Percentiles rank a stretch among this genome's conserved stretches.
phyloP scores from a whole-genome alignment of 2,888 invertebrate genomes.

The Capitulum mitella region DNA sequence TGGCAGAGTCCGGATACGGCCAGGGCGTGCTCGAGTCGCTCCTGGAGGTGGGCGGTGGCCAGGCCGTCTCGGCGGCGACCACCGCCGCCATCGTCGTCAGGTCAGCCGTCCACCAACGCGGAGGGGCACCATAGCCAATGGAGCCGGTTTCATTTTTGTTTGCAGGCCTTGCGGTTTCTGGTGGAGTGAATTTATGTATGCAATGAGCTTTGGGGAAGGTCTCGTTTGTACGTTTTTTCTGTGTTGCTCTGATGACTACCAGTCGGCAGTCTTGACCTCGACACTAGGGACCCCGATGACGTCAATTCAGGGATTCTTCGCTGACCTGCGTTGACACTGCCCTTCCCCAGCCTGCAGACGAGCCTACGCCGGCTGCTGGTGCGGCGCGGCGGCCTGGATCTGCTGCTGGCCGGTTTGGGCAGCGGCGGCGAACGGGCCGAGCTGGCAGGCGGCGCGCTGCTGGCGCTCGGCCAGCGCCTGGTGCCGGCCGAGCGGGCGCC shows the following conservation, averaged over 20 bases:
- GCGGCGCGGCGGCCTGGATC: not conserved
- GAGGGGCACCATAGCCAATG: too few relatives aligned
- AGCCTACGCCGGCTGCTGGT: not conserved
- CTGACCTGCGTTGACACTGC: too few relatives aligned
- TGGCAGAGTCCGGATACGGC: conserved; percentile 2
- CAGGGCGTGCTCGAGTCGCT: conserved; percentile 13
- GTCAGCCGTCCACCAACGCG: too few relatives aligned
- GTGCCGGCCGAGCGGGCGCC: not conserved
- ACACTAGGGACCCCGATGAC: too few relatives aligned
- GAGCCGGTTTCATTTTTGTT: too few relatives aligned
- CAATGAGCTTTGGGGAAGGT: too few relatives aligned
- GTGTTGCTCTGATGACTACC: too few relatives aligned
- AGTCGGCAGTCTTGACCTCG: too few relatives aligned
- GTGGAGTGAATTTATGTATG: too few relatives aligned
- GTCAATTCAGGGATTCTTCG: too few relatives aligned
- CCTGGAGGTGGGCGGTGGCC: not conserved
- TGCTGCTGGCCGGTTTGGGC: not conserved
- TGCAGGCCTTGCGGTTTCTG: too few relatives aligned
- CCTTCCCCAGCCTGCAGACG: not conserved
- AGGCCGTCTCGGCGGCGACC: not conserved
- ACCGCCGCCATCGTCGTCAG: not conserved
- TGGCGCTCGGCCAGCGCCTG: not conserved
- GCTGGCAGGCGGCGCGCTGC: not conserved
- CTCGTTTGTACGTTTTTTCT: too few relatives aligned
- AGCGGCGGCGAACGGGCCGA: not conserved